Conservation (phyloP, 2,888 invertebrate genomes). For the Neocrepidodera transversa region DNA sequence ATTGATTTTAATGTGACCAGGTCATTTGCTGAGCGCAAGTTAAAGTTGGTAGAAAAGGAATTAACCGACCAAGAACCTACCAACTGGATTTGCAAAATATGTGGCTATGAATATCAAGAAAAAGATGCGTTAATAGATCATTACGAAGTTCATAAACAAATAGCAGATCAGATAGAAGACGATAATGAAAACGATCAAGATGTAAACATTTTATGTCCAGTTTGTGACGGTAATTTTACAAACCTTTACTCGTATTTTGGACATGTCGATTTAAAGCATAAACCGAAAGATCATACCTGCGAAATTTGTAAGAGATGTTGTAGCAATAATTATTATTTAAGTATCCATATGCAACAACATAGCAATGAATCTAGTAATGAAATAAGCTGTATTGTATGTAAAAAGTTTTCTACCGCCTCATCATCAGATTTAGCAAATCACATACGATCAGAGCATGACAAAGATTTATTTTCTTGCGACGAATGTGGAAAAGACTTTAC, state of each 20-base stretch:
- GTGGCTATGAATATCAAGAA: slow-evolving; percentile 18
- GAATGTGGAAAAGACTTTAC: slow-evolving; percentile 64
- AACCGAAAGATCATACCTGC: slow-evolving; percentile 50
- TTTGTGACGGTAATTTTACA: slow-evolving; percentile 8
- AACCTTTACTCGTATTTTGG: neutral
- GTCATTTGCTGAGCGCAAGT: neutral
- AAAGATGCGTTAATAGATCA: slow-evolving; percentile 30
- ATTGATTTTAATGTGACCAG: neutral
- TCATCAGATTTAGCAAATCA: slow-evolving; percentile 33
- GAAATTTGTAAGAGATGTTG: slow-evolving; percentile 50
- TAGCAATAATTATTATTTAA: slow-evolving; percentile 16
- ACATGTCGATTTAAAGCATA: slow-evolving; percentile 13
- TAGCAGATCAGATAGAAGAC: slow-evolving; percentile 14
- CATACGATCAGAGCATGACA: slow-evolving; percentile 39
- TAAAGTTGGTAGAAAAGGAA: neutral
- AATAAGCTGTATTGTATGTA: slow-evolving; percentile 19
- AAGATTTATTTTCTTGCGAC: slow-evolving; percentile 62
- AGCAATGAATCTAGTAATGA: neutral
- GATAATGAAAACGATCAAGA: neutral
- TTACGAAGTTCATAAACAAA: slow-evolving; percentile 28
- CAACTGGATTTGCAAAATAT: slow-evolving; percentile 25
- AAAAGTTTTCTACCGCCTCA: neutral
- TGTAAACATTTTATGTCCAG: slow-evolving; percentile 13
- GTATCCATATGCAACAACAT: slow-evolving; percentile 22
- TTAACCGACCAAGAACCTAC: neutral